Evolutionary conservation across 2,797 vertebrate species (phyloP).

Genomic region (Amblyraja radiata): DNA sequence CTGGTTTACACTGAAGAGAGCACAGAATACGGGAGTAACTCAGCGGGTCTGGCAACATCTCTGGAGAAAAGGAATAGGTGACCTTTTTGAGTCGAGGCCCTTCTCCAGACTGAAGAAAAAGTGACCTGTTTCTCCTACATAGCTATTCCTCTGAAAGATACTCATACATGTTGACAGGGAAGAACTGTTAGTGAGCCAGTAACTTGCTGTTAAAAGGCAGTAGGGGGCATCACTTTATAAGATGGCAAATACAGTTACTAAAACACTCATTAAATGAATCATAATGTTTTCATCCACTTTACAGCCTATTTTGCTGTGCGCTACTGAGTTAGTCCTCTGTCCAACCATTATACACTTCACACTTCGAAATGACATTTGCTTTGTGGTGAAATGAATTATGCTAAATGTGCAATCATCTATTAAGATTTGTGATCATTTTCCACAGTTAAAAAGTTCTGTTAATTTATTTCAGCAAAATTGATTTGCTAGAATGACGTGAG

Average conservation of each 20-base stretch:
- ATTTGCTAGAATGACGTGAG: not conserved
- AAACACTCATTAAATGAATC: not conserved
- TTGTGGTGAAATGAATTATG: not conserved
- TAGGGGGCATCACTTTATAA: not conserved
- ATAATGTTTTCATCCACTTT: not conserved
- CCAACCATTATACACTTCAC: not conserved
- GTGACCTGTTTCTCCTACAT: not conserved
- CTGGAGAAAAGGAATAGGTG: too few relatives aligned
- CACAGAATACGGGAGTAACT: too few relatives aligned
- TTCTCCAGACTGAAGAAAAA: too few relatives aligned
- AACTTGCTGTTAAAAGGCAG: not conserved
- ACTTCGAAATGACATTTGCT: not conserved
- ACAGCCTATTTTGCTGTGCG: not conserved
- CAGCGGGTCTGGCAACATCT: too few relatives aligned
- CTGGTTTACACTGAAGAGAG: too few relatives aligned
- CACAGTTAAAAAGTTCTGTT: not conserved
- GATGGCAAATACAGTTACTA: not conserved
- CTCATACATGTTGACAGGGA: not conserved
- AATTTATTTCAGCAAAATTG: not conserved
- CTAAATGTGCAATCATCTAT: not conserved
- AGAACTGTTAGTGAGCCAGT: not conserved
- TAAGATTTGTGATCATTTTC: not conserved
- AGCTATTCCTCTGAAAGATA: not conserved
- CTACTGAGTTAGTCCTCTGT: too few relatives aligned
- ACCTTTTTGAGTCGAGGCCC: too few relatives aligned